Evolutionary conservation across 2,888 invertebrate genomes (phyloP), one percentile per base, ranked within the genome.

Genomic region (Glaucopsyche alexis): DNA sequence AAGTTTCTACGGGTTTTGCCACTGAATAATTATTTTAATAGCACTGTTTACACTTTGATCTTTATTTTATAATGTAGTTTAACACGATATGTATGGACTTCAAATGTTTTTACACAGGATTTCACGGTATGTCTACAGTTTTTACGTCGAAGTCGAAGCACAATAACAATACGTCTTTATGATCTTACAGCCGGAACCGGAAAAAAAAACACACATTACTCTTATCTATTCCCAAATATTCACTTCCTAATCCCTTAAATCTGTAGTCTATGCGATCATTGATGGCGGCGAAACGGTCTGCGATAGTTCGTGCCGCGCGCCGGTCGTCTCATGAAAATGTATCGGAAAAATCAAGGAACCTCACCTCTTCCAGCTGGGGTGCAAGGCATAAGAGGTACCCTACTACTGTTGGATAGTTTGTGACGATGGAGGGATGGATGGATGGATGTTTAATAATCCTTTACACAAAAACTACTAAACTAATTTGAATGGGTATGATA

Each of bases 341-440:
- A 92, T 91, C 90, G 90, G 86, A 90, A 91, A 90, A 92, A 91
- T 91, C 91, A 88, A 91, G 89, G 87, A 87, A 83, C 87, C 83
- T 81, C 80, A 80, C 79, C 81, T 82, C 79, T 79, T 79, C 2
- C 29, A 75, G 66, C 71, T 77, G 75, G 84, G 88, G 88, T 84
- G 8, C 78, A 85, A 85, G 78, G 69, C 47, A 78, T 1, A 67
- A 80, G 76, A 76, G 74, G 19, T 49, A 8, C 5, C 2, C 50
- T 2, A 29, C 29, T 29, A n/a, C 50, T 50, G 14, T 47, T 8
- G 8, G 13, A 49, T 5, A 2, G 49, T 7, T 42, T 42, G 42
- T 42, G 1, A 42, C 3, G 29, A 29, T 29, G 29, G 29, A 29
- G 29, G 29, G 29, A 29, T 29, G 29, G 29, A 29, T 29, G 29